These are phyloP conservation scores for Troglohyphantes excavatus DNA, from an alignment of 2,888 invertebrate genomes.

Conservation along the genomic window DNA sequence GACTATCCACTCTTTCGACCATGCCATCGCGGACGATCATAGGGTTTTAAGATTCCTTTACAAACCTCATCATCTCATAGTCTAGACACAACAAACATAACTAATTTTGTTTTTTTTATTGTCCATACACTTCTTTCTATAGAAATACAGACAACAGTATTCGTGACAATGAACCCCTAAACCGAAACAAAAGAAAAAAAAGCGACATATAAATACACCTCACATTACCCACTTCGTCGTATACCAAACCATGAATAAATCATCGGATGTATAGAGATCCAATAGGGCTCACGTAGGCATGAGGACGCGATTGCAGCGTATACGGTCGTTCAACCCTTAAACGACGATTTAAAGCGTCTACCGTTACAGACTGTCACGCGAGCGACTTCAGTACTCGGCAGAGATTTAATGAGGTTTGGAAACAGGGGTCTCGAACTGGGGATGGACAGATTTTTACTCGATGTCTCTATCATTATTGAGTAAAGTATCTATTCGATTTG, in stretches of 20 bases:
- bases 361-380: constrained; percentile 30
- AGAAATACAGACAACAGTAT: neutral
- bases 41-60: too few species aligned
- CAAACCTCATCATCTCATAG: neutral
- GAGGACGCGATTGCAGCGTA: constrained; percentile 1
- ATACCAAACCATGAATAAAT: constrained; percentile 38
- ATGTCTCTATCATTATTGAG: too few species aligned
- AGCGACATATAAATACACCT: neutral
- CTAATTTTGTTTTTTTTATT: too few species aligned
- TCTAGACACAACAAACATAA: neutral
- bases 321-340: constrained; percentile 57
- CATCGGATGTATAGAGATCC: constrained; percentile 11
- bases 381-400: constrained; percentile 23
- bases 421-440: neutral
- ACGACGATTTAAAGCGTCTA: constrained; percentile 12
- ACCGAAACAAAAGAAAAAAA: constrained; percentile 22
- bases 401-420: constrained; percentile 16
- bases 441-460: neutral
- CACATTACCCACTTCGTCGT: neutral
- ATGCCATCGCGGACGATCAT: too few species aligned
- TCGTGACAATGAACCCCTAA: constrained; percentile 62
- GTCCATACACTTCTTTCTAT: neutral
- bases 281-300: constrained; percentile 13
- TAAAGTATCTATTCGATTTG: too few species aligned
- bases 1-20: too few species aligned